Conservation (phyloP, 1,140 invertebrate species). For the Drosophila pachea region DNA sequence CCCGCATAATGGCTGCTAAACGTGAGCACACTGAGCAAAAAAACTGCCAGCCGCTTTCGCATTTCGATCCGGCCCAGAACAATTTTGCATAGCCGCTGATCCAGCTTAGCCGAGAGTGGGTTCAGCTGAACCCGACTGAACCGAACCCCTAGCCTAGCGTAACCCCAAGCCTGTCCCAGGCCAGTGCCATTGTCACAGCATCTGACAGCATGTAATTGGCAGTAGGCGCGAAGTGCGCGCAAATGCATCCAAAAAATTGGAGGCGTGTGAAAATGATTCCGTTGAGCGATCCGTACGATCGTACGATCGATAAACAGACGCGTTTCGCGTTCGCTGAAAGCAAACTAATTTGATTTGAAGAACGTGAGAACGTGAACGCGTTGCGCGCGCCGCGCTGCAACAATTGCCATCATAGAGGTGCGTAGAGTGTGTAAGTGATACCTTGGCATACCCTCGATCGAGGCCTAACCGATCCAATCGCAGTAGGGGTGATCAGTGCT, state of each 20-base stretch:
- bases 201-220: conserved; percentile 47
- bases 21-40: conserved; percentile 22
- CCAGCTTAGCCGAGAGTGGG: neutral
- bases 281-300: conserved; percentile 4
- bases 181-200: conserved; percentile 44
- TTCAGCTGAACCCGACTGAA: neutral
- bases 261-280: conserved; percentile 49
- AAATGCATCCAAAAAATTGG: conserved; percentile 25
- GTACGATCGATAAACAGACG: conserved; percentile 5
- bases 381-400: neutral
- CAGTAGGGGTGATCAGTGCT: conserved; percentile 34
- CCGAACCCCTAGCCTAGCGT: conserved; percentile 7
- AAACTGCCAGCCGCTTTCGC: neutral
- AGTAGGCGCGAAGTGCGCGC: conserved; percentile 38
- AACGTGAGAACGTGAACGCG: conserved; percentile 40
- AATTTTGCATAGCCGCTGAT: conserved; percentile 31
- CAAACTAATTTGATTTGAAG: conserved; percentile 28
- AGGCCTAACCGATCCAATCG: neutral
- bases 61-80: too few species aligned
- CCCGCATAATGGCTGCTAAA: conserved; percentile 5
- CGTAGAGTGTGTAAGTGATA: conserved; percentile 36
- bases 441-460: conserved; percentile 12
- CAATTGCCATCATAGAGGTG: conserved; percentile 34
- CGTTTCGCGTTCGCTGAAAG: conserved; percentile 18
- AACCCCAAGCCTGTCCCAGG: conserved; percentile 26